A percentile compares a stretch with the other conserved stretches of the same genome.
phyloP scores from a whole-genome alignment of 2,888 invertebrate species.

The Theretra japonica region DNA sequence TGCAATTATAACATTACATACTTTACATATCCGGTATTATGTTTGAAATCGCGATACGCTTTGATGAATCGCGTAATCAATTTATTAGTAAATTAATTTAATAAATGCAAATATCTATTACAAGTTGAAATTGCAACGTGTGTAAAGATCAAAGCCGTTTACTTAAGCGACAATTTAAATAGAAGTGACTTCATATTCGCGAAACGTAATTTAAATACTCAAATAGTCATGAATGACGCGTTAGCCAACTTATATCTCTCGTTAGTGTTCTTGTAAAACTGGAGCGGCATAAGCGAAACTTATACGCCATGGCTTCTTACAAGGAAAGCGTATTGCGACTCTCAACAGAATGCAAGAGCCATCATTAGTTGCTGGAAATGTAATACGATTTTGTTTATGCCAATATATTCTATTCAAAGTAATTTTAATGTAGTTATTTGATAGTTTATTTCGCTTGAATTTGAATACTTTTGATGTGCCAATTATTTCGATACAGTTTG shows the following conservation, averaged over 20 bases:
- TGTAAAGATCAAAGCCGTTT: constrained; percentile 8
- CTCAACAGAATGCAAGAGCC: background rate
- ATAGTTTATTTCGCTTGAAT: too few relatives aligned
- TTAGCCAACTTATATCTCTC: constrained; percentile 9
- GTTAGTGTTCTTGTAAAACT: constrained; percentile 3
- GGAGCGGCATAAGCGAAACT: background rate
- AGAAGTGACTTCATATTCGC: background rate
- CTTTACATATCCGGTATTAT: background rate
- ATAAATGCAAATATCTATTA: background rate
- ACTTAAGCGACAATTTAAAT: background rate
- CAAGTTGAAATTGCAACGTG: background rate
- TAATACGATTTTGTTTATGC: too few relatives aligned
- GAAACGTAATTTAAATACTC: constrained; percentile 3
- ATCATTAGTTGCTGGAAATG: too few relatives aligned
- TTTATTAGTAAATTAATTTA: background rate
- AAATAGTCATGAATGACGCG: constrained; percentile 32
- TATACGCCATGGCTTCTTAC: background rate
- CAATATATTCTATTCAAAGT: too few relatives aligned
- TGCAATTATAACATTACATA: background rate
- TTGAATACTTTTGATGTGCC: too few relatives aligned
- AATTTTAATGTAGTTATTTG: too few relatives aligned
- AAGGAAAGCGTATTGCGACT: background rate
- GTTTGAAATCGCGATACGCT: too few relatives aligned
- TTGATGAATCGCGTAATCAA: too few relatives aligned
- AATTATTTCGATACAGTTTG: too few relatives aligned